These are phyloP conservation scores for Trichomycterus rosablanca DNA, from an alignment of 2,113 vertebrate genomes.

Conservation along the genomic window DNA sequence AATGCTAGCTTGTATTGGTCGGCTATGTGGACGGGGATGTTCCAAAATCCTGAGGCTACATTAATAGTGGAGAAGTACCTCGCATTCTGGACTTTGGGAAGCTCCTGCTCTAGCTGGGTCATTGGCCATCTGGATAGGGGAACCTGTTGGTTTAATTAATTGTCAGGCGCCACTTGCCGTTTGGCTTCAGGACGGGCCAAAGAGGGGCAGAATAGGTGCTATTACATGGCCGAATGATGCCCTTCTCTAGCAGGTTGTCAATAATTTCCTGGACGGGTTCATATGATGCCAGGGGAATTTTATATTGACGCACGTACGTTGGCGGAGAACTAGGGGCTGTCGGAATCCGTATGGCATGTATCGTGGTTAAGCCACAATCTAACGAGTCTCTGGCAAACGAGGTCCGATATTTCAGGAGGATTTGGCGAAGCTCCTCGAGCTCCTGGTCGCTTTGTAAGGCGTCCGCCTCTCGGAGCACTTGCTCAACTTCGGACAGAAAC, in stretches of 20 bases:
- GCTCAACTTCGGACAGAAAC: neutral
- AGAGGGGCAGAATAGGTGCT: neutral
- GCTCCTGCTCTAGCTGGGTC: neutral
- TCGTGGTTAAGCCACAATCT: neutral
- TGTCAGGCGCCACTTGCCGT: neutral
- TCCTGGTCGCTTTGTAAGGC: neutral
- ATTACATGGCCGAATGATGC: neutral
- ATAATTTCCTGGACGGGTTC: neutral
- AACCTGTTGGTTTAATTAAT: neutral
- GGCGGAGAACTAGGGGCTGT: neutral
- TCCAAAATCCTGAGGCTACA: slow-evolving; percentile 3
- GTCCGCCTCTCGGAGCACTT: neutral
- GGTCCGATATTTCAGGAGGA: neutral
- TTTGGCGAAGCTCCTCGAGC: neutral
- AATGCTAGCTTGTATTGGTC: slow-evolving; percentile 18
- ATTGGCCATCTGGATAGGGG: slow-evolving; percentile 3
- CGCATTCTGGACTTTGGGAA: neutral
- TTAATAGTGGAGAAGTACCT: neutral
- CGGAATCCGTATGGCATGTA: neutral
- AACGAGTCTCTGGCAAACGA: neutral
- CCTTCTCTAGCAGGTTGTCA: neutral
- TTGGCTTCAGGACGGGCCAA: neutral
- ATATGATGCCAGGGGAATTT: neutral
- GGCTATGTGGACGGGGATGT: neutral
- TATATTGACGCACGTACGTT: neutral